Evolutionary conservation across 2,888 invertebrate genomes (phyloP).

Genomic region (Apotomis capreana): DNA sequence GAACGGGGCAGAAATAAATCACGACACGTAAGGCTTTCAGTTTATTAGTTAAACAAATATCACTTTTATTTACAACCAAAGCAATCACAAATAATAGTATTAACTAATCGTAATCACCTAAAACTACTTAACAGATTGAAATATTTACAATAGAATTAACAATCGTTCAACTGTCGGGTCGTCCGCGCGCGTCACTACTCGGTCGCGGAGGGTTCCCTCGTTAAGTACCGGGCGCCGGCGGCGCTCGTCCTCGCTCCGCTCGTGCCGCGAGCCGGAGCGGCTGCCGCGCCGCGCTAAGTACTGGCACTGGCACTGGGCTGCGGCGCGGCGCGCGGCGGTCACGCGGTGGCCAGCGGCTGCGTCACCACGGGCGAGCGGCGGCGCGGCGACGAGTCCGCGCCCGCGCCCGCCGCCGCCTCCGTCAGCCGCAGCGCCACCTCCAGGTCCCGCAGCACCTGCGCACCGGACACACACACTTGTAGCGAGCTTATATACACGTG

Average conservation of each 20-base stretch:
- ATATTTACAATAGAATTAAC: conserved; percentile 82
- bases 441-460: conserved; percentile 92
- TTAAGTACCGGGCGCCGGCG: conserved; percentile 42
- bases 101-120: conserved; percentile 80
- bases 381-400: conserved; percentile 80
- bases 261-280: conserved; percentile 16
- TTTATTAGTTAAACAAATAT: conserved; percentile 83
- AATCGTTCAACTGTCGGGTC: conserved; percentile 63
- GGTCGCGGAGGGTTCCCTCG: conserved; percentile 48
- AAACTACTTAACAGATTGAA: conserved; percentile 82
- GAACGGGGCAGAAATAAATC: conserved; percentile 12
- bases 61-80: conserved; percentile 83
- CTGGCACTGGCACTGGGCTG: conserved; percentile 64
- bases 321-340: conserved; percentile 84
- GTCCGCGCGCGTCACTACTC: conserved; percentile 51
- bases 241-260: neutral
- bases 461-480: too few relatives aligned
- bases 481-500: too few relatives aligned
- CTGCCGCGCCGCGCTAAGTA: too few relatives aligned
- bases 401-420: conserved; percentile 66
- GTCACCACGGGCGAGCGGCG: conserved; percentile 81
- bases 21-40: conserved; percentile 71
- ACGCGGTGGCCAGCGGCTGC: conserved; percentile 74
- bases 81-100: conserved; percentile 81
- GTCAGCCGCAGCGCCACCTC: conserved; percentile 90